Conservation (phyloP, 2,797 vertebrate species). For the Cyclura pinguis region DNA sequence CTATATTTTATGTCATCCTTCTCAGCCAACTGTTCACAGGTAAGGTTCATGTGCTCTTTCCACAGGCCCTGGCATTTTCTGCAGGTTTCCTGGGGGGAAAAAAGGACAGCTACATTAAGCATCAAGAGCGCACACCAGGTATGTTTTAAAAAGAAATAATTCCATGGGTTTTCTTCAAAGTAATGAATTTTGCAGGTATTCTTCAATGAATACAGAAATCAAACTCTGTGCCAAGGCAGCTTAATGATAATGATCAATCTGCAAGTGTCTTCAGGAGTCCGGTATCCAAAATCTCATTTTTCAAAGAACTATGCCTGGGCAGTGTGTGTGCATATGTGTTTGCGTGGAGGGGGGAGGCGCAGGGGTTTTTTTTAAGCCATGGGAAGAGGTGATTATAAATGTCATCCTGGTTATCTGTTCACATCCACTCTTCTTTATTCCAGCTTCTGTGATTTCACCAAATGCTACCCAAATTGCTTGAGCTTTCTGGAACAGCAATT, state of each 20-base stretch:
- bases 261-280: not conserved
- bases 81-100: constrained; percentile 88
- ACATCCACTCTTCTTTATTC: not conserved
- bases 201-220: not conserved
- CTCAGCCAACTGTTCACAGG: constrained; percentile 94
- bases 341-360: no score
- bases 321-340: not conserved
- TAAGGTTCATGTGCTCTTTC: constrained; percentile 95
- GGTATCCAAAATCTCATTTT: no score
- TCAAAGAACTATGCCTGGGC: not conserved
- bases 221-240: not conserved
- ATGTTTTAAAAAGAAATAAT: not conserved
- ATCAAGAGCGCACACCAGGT: not conserved
- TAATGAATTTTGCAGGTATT: no score
- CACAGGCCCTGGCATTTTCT: constrained; percentile 95
- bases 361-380: not conserved
- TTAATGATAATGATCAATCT: not conserved
- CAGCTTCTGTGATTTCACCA: not conserved
- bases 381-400: not conserved
- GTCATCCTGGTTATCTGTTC: not conserved
- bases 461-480: not conserved
- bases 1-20: constrained; percentile 96
- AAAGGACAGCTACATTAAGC: not conserved
- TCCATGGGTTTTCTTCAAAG: not conserved
- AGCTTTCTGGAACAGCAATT: no score